Conservation (phyloP, 2,113 vertebrate genomes). For the Pseudorectes ferrugineus region DNA sequence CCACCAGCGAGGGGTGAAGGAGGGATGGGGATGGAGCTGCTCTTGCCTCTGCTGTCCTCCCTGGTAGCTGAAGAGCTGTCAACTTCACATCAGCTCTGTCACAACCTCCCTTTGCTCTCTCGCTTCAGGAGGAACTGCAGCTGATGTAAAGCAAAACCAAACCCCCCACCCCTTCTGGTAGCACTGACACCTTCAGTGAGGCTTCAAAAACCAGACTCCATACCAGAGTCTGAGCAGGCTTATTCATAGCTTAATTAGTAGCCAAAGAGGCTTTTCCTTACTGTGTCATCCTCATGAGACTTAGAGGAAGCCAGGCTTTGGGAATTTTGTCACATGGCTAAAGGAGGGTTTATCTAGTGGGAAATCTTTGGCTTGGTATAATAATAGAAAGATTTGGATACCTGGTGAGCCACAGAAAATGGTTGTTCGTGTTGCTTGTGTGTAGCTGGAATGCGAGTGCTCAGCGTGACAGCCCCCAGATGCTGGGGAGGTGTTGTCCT, state of each 20-base stretch:
- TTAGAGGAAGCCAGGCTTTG: background rate
- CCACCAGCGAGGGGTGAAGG: background rate
- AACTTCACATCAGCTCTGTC: background rate
- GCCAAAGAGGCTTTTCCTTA: background rate
- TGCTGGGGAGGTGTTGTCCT: background rate
- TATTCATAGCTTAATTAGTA: background rate
- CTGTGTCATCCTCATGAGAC: background rate
- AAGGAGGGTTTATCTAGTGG: background rate
- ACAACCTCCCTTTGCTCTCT: background rate
- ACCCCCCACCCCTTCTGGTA: background rate
- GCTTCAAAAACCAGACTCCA: background rate
- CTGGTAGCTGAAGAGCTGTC: background rate
- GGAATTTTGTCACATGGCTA: background rate
- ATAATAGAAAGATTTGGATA: background rate
- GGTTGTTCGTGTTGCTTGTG: accelerated
- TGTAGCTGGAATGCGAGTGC: accelerated
- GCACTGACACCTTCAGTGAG: background rate
- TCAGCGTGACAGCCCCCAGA: accelerated
- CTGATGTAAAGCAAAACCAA: background rate
- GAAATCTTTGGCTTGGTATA: background rate
- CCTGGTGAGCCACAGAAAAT: background rate
- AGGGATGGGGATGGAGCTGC: background rate
- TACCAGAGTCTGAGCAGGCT: background rate
- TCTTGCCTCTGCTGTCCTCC: background rate
- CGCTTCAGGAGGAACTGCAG: background rate